Evolutionary conservation across 2,113 vertebrate genomes (phyloP), one percentile per base, ranked within the genome.

Genomic region (Prionailurus viverrinus): DNA sequence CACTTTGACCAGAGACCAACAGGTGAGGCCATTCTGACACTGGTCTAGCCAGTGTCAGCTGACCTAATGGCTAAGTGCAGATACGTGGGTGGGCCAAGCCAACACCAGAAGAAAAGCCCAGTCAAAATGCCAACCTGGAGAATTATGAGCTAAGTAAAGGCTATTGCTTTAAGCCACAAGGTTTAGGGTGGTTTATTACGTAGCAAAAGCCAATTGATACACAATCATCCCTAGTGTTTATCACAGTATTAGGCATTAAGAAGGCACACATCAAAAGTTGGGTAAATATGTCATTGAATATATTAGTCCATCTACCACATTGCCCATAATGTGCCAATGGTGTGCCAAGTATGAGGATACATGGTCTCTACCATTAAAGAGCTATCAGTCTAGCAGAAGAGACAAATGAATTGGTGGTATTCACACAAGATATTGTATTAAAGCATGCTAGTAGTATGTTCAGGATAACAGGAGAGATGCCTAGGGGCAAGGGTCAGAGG

Each of bases 201-300:
- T n/a, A 91, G 29, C 76, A 83, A 96, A 96, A 74, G 21, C 55
- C 73, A 92, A 74, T 18, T 61, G 36, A 89, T 29, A 73, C 1
- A 89, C 19, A 31, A 55, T 11, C 4, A 19, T 69, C 27, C 39
- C 48, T 68, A 91, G 31, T 27, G 39, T 74, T n/a, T 29, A 79
- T 5, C 14, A 36, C 3, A 78, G 25, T 21, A 85, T 12, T 12
- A 94, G 53, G 19, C 48, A 79, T 31, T 96, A 63, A 63, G n/a
- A 94, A 91, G 45, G 10, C n/a, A 61, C 27, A 78, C 25, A 55
- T 78, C 61, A 68, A 45, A 95, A 69, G 27, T 7, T 74, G 27
- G 3, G 63, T 73, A 73, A 48, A 65, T 55, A 76, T 3, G 12
- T 7, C 55, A 12, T 23, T 33, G 13, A 93, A 91, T 71, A 74